Evolutionary conservation across 1,140 invertebrate species (phyloP), one percentile per base, ranked within the genome.

Genomic region (Plectus sambesii): DNA sequence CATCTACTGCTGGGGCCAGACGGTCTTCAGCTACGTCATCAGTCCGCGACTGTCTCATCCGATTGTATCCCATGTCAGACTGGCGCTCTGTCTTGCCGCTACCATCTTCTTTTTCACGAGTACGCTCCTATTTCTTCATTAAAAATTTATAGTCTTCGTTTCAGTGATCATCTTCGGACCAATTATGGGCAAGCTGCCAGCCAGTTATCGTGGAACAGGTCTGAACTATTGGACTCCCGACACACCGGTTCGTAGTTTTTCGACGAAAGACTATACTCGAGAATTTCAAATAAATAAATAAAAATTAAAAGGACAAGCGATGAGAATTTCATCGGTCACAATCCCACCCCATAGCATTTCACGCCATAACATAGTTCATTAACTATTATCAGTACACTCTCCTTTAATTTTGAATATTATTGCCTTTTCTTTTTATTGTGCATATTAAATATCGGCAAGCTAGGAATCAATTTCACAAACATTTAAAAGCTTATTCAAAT

Each of bases 1-100:
- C 1, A 23, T 71, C 5, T 73, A 73, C 51, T 55, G 55, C 1
- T 58, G 63, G 37, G 20, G 29, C 42, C 59, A 61, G 40, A 60
- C 59, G 8, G 42, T 55, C 1, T 48, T 73, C 22, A 63, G 63
- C 8, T 73, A 70, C 49, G 48, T 54, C 24, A 71, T 72, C 69
- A 55, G 59, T 25, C 70, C 71, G 15, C 51, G 53, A 27, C 65
- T 63, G 47, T 68, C 66, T 26, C 61, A 64, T 8, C 40, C 55
- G 5, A 52, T 49, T 23, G 60, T 73, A 9, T 70, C 61, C 38
- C 58, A 63, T 26, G 52, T 59, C 3, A 53, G 71, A 1, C 44
- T 70, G 0, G 35, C 47, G 5, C 45, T 73, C 6, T 60, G 58
- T 22, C n/a, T 66, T 5, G 35, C 61, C 9, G 58, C 69, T 17